Base-by-base conservation (phyloP, 2,797 vertebrate genomes). In the Botia almorhae region DNA sequence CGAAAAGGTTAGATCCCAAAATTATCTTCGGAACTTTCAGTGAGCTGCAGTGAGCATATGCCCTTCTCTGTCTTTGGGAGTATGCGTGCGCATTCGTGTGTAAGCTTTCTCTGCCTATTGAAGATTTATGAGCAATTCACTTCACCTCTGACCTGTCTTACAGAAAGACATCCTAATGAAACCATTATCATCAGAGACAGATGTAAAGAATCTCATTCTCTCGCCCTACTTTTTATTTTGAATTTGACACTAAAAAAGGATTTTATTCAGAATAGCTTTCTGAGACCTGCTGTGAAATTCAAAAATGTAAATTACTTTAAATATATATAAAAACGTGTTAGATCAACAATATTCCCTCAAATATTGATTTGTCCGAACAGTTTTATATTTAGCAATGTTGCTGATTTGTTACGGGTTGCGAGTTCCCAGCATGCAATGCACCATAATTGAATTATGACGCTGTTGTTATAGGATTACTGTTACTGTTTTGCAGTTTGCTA, bases 111-210 rank as follows among this genome's bases (percentile, higher is more conserved):
- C 29, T 64, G 29, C 17, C 29, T n/a, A 48, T 50, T 2, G 29
- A 39, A 70, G 39, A 78, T 21, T 39, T 7, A 68, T 36, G 68
- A 78, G 26, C 4, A 70, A 13, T 58, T 14, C 48, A 69, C 26
- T 36, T 78, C 6, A 60, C 36, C n/a, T 55, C 69, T 78, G n/a
- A 23, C 13, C 55, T 69, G 17, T 67, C 19, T 76, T 13, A 13
- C 21, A 10, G 51, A 33, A 78, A 69, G 23, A 77, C 51, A 60
- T 77, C 51, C 58, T 69, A 46, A 67, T 43, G 55, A 21, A 65
- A 56, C 55, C 48, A 60, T 77, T 63, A 78, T 48, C 26, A 23
- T 14, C 19, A 33, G 6, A 60, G 14, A 43, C 3, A 68, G 67
- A 76, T 67, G 33, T 76, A 39, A 55, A 76, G 14, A 65, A 56